A percentile compares a stretch with the other conserved stretches of the same genome.
phyloP scores from a whole-genome alignment of 2,797 vertebrate species.

The Oreochromis grahami region DNA sequence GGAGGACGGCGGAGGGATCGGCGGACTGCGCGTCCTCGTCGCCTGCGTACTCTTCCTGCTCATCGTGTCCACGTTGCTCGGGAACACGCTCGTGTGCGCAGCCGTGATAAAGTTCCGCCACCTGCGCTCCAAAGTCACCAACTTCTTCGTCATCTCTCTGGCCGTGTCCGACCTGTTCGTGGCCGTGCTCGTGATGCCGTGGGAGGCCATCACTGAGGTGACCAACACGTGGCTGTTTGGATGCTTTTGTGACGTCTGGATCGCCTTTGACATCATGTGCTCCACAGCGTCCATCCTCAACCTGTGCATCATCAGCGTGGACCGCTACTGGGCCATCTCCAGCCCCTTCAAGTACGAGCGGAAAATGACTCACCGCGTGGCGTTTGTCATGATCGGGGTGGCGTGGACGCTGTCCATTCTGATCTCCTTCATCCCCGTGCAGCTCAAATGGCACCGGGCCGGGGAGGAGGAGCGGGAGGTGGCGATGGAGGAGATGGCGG shows the following conservation, averaged over 20 bases:
- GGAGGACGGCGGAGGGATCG: neutral
- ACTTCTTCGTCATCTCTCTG: conserved; percentile 80
- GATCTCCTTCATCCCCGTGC: conserved; percentile 82
- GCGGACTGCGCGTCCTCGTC: conserved; percentile 57
- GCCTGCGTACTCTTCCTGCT: conserved; percentile 76
- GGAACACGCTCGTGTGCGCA: conserved; percentile 77
- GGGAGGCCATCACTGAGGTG: conserved; percentile 77
- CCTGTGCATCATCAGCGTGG: conserved; percentile 82
- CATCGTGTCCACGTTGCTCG: conserved; percentile 77
- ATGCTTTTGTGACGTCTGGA: conserved; percentile 80
- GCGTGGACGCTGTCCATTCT: conserved; percentile 82
- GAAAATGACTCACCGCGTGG: conserved; percentile 75
- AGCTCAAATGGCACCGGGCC: conserved; percentile 79
- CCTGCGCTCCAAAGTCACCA: conserved; percentile 82
- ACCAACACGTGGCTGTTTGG: conserved; percentile 79
- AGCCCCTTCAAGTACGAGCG: conserved; percentile 76
- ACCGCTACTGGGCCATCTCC: conserved; percentile 82
- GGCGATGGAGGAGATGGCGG: conserved; percentile 2
- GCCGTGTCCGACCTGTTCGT: conserved; percentile 82
- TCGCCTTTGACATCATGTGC: conserved; percentile 84
- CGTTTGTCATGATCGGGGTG: conserved; percentile 74
- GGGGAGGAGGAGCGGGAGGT: conserved; percentile 28
- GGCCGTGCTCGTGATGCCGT: conserved; percentile 83
- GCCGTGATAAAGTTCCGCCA: conserved; percentile 79
- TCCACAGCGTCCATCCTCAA: conserved; percentile 84